Percentiles rank a stretch among this genome's conserved stretches.
phyloP scores from a whole-genome alignment of 2,113 vertebrate species.

The Xiphophorus hellerii region DNA sequence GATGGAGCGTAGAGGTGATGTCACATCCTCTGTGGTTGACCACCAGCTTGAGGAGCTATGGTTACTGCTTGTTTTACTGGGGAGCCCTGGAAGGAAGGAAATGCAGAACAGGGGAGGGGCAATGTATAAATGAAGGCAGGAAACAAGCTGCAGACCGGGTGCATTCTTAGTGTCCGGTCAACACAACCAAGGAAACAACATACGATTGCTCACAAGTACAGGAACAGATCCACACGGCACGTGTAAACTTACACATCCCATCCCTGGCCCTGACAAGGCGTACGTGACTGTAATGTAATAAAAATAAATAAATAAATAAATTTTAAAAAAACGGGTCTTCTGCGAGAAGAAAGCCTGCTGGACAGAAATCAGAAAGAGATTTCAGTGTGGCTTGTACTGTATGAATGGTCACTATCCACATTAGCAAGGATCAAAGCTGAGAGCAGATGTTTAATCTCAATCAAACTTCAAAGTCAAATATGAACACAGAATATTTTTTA shows the following conservation, averaged over 20 bases:
- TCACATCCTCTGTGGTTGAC: slow-evolving; percentile 69
- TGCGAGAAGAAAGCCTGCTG: slow-evolving; percentile 6
- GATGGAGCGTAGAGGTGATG: slow-evolving; percentile 35
- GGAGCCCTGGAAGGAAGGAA: slow-evolving; percentile 74
- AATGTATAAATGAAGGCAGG: slow-evolving; percentile 68
- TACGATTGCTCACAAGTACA: slow-evolving; percentile 50
- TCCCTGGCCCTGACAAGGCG: slow-evolving; percentile 9
- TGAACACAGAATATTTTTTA: neutral
- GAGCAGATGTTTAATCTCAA: neutral
- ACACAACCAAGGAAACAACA: slow-evolving; percentile 71
- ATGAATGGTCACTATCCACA: slow-evolving; percentile 29
- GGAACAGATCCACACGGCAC: slow-evolving; percentile 38
- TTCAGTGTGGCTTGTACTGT: slow-evolving; percentile 29
- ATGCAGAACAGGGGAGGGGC: slow-evolving; percentile 43
- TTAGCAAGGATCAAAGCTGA: slow-evolving; percentile 21
- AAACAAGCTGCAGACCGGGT: slow-evolving; percentile 61
- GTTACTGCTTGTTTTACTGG: slow-evolving; percentile 70
- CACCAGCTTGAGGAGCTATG: slow-evolving; percentile 64
- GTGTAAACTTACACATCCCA: slow-evolving; percentile 51
- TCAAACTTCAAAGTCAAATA: slow-evolving; percentile 9
- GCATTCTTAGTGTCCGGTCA: slow-evolving; percentile 57
- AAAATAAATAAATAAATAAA: neutral
- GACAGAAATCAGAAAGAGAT: slow-evolving; percentile 6
- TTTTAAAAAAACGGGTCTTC: slow-evolving; percentile 13
- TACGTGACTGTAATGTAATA: slow-evolving; percentile 7